Percentiles rank a stretch among this genome's conserved stretches.
Conservation (phyloP, 2,797 vertebrate species). For the Meda fulgida region DNA sequence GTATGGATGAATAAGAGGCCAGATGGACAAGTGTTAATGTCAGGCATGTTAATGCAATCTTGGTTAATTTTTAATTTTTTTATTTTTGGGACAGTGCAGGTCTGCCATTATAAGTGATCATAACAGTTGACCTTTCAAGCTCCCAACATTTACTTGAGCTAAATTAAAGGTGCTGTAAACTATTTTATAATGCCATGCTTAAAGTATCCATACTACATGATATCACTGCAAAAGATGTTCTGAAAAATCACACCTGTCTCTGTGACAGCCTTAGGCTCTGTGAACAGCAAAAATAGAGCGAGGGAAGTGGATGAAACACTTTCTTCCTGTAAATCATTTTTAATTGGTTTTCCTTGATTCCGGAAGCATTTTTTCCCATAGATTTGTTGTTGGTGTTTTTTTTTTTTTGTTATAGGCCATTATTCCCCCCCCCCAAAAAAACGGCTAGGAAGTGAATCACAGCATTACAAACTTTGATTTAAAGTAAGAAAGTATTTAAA, state of each 20-base stretch:
- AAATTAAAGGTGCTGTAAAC: background rate
- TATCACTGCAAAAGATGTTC: background rate
- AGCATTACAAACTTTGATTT: no score
- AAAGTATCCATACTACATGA: constrained; percentile 1
- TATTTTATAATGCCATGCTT: background rate
- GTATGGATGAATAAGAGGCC: background rate
- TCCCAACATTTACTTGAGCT: constrained; percentile 7
- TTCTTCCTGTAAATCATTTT: background rate
- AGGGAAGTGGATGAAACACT: background rate
- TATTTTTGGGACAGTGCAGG: background rate
- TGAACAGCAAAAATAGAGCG: background rate
- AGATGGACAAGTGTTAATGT: background rate
- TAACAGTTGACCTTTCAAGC: constrained; percentile 14
- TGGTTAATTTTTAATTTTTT: background rate
- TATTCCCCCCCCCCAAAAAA: no score
- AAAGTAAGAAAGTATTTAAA: no score
- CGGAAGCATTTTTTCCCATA: background rate
- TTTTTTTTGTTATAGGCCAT: no score
- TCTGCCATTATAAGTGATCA: background rate
- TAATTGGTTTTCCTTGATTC: background rate
- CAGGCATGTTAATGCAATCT: background rate
- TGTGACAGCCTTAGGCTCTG: background rate
- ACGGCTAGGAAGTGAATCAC: no score
- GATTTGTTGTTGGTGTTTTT: no score
- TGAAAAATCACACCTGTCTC: background rate